phyloP scores from a whole-genome alignment of 2,113 vertebrate genomes.

The Toxostoma redivivum region DNA sequence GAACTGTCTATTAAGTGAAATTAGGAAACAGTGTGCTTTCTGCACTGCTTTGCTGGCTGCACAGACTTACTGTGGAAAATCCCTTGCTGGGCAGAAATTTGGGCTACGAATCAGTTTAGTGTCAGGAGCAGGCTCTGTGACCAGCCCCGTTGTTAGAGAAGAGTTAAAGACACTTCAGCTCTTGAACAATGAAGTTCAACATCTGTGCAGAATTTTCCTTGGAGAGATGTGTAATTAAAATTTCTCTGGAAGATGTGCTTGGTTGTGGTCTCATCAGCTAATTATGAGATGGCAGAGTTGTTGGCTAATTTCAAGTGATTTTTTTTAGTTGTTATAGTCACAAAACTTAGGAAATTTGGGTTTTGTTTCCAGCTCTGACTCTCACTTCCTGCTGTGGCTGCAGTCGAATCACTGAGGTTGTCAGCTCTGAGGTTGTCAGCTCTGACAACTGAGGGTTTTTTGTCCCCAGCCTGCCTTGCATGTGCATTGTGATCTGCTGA shows the following conservation, averaged over 20 bases:
- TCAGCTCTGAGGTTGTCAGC: neutral
- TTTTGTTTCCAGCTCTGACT: neutral
- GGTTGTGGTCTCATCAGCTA: neutral
- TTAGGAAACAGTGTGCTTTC: neutral
- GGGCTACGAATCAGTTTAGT: neutral
- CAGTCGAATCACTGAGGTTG: neutral
- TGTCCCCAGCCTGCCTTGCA: neutral
- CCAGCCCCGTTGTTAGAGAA: neutral
- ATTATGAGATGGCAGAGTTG: neutral
- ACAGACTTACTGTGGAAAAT: neutral
- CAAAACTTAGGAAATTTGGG: neutral
- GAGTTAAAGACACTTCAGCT: neutral
- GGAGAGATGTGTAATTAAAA: neutral
- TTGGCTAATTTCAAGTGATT: neutral
- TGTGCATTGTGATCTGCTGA: neutral
- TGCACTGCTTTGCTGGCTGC: neutral
- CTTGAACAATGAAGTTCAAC: neutral
- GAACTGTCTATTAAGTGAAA: neutral
- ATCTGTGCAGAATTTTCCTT: neutral
- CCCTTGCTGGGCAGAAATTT: neutral
- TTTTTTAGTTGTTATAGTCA: neutral
- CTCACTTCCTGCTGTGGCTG: neutral
- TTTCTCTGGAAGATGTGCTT: neutral
- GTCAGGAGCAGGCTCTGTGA: neutral
- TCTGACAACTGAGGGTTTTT: neutral